Conservation (phyloP, 2,888 invertebrate species). For the Teinopalpus imperialis region DNA sequence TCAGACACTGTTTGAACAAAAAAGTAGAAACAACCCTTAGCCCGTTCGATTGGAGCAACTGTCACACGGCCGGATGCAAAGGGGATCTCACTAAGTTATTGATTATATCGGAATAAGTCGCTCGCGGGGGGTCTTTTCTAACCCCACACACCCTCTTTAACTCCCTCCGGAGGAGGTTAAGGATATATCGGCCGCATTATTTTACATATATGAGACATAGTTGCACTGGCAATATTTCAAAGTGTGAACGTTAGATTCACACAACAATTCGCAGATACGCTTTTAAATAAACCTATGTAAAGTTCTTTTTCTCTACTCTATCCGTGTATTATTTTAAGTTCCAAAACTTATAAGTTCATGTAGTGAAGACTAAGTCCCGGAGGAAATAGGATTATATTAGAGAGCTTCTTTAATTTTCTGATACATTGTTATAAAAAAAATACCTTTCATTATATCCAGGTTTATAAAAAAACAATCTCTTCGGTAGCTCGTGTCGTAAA, state of each 20-base stretch:
- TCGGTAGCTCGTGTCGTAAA: constrained; percentile 32
- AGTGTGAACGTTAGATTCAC: constrained; percentile 37
- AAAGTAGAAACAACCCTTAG: constrained; percentile 69
- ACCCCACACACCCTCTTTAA: constrained; percentile 47
- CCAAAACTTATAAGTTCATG: constrained; percentile 9
- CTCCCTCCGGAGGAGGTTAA: constrained; percentile 57
- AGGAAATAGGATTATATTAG: constrained; percentile 18
- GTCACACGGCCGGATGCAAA: constrained; percentile 80
- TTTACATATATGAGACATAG: constrained; percentile 80
- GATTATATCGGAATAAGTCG: constrained; percentile 83
- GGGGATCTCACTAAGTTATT: constrained; percentile 82
- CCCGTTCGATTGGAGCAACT: constrained; percentile 71
- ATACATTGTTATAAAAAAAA: too few species aligned
- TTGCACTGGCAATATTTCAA: constrained; percentile 69
- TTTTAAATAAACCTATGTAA: constrained; percentile 10
- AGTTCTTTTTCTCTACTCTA: not conserved
- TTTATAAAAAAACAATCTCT: constrained; percentile 24
- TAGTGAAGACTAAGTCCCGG: constrained; percentile 22
- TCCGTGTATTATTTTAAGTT: not conserved
- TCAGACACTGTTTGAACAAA: constrained; percentile 78
- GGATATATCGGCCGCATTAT: constrained; percentile 79
- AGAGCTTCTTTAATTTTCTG: constrained; percentile 9
- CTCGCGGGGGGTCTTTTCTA: constrained; percentile 53
- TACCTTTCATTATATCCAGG: too few species aligned
- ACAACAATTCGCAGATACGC: constrained; percentile 3